Evolutionary conservation across 2,888 invertebrate genomes (phyloP).

Genomic region (Gastrophysa polygoni): DNA sequence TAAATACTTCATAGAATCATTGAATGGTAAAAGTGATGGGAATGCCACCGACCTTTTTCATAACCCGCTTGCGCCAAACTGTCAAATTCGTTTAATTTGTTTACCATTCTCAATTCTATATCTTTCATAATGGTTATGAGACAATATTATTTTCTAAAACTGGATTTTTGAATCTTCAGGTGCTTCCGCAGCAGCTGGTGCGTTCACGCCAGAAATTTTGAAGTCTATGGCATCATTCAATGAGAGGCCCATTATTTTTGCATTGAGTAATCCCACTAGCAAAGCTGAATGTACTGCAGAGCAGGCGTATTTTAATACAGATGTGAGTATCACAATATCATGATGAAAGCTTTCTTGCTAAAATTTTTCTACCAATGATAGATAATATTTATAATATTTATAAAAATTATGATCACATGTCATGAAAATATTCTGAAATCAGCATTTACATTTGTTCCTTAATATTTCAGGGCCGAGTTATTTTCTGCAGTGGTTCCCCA

Average conservation of each 20-base stretch:
- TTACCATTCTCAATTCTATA: too few relatives aligned
- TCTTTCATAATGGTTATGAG: too few relatives aligned
- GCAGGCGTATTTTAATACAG: conserved; percentile 88
- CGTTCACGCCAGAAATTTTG: conserved; percentile 88
- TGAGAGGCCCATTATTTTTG: conserved; percentile 92
- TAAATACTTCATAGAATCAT: too few relatives aligned
- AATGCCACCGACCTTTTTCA: too few relatives aligned
- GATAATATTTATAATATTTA: too few relatives aligned
- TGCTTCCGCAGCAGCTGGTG: conserved; percentile 89
- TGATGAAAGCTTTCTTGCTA: not conserved
- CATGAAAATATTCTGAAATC: too few relatives aligned
- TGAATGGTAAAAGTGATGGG: too few relatives aligned
- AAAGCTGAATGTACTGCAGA: conserved; percentile 99
- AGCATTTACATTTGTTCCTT: too few relatives aligned
- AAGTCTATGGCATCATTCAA: conserved; percentile 85
- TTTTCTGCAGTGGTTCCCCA: conserved; percentile 96
- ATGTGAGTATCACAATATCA: conserved; percentile 62
- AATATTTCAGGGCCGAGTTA: conserved; percentile 78
- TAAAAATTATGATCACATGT: too few relatives aligned
- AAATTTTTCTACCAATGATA: too few relatives aligned
- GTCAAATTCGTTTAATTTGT: too few relatives aligned
- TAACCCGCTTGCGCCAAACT: too few relatives aligned
- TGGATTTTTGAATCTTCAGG: conserved; percentile 61
- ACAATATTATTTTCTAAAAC: not conserved
- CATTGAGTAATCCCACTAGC: conserved; percentile 96